Conservation (phyloP, 2,888 invertebrate species). For the Andrena chrysosceles region DNA sequence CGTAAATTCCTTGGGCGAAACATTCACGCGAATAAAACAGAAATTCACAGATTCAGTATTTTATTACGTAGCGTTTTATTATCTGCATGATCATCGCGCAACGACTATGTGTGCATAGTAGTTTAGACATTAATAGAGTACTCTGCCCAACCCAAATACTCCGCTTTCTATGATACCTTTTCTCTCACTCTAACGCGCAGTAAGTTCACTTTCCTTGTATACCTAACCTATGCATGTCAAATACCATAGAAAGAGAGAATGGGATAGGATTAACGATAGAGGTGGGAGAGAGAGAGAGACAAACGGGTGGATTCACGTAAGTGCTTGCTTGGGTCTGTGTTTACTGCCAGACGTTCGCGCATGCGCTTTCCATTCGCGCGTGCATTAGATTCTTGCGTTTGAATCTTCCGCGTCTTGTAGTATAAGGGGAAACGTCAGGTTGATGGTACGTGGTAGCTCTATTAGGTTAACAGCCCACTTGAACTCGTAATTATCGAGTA, state of each 20-base stretch:
- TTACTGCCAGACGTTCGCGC: neutral
- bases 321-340: too few species aligned
- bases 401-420: slow-evolving; percentile 19
- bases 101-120: neutral
- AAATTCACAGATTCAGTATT: neutral
- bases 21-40: neutral
- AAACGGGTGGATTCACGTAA: neutral
- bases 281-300: slow-evolving; percentile 13
- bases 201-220: slow-evolving; percentile 51
- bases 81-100: neutral
- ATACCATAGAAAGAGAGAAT: slow-evolving; percentile 22
- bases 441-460: neutral
- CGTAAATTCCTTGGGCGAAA: neutral
- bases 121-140: slow-evolving; percentile 27
- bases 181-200: slow-evolving; percentile 21
- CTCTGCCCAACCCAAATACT: slow-evolving; percentile 28
- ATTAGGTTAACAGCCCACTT: neutral
- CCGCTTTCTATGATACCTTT: slow-evolving; percentile 61
- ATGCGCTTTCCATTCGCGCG: slow-evolving; percentile 9
- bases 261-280: neutral
- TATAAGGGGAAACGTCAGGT: neutral
- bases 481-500: neutral
- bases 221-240: slow-evolving; percentile 9
- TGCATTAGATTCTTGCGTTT: neutral
- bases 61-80: neutral